Percentiles rank a stretch among this genome's conserved stretches.
Conservation (phyloP, 2,888 invertebrate species). For the Caenorhabditis becei region DNA sequence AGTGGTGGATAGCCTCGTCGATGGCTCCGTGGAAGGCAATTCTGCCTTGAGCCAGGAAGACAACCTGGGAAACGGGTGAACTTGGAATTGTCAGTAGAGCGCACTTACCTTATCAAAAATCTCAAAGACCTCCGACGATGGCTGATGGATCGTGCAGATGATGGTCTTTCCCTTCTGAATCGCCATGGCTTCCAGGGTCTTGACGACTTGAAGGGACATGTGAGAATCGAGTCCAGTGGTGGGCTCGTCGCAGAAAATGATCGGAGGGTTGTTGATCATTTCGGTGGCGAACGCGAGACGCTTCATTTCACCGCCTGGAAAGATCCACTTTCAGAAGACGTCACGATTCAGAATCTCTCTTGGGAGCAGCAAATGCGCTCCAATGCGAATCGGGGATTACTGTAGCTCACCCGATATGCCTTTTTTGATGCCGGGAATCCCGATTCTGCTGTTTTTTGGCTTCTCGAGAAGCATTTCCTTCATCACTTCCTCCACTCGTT, state of each 20-base stretch:
- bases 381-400: slow-evolving; percentile 83
- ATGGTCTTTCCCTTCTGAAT: slow-evolving; percentile 89
- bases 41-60: slow-evolving; percentile 92
- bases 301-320: slow-evolving; percentile 94
- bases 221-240: slow-evolving; percentile 95
- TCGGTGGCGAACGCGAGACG: slow-evolving; percentile 95
- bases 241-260: slow-evolving; percentile 97
- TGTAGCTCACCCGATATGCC: slow-evolving; percentile 66
- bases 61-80: slow-evolving; percentile 78
- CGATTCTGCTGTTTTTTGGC: slow-evolving; percentile 92
- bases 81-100: neutral
- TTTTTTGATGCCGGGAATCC: slow-evolving; percentile 86
- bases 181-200: slow-evolving; percentile 68
- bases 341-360: no score
- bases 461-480: slow-evolving; percentile 90
- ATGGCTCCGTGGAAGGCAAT: slow-evolving; percentile 90
- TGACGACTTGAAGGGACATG: slow-evolving; percentile 93
- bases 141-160: slow-evolving; percentile 94
- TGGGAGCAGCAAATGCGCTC: slow-evolving; percentile 85
- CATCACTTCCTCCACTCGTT: slow-evolving; percentile 88
- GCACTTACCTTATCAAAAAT: slow-evolving; percentile 90
- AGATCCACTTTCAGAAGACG: neutral
- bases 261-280: slow-evolving; percentile 92
- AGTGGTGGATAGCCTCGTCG: slow-evolving; percentile 89
- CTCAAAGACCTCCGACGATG: slow-evolving; percentile 91